Evolutionary conservation across 2,113 vertebrate species (phyloP), one percentile per base, ranked within the genome.

Genomic region (Amazona guildingii): DNA sequence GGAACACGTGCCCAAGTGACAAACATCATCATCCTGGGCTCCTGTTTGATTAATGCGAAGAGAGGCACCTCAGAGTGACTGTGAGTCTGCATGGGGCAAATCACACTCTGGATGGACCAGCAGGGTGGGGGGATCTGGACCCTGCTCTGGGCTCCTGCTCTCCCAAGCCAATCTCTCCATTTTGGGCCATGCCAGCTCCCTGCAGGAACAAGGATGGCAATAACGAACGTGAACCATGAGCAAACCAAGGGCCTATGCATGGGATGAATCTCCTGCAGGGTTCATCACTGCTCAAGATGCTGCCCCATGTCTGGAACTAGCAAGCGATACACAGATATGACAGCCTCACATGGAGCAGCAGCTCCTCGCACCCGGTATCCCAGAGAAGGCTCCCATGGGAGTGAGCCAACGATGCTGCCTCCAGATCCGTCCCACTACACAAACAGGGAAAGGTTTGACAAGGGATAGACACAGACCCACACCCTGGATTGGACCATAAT

Each of bases 321-420:
- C 59, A 33, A 51, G n/a, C 2, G 6, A 20, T 0, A 5, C 27
- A 37, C n/a, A 37, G 4, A 18, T 2, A 9, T 4, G 6, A 37
- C 16, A n/a, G 8, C 59, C 41, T 28, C 0, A 1, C 86, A n/a
- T 0, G 2, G 28, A 68, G 75, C 79, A 15, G 44, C 0, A 4
- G 5, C 31, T 84, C 43, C 73, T 55, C 0, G 0, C 4, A 7
- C 59, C 55, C 5, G 2, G 14, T 6, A 29, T 27, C 74, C 31
- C 1, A 2, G 33, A 86, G 31, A 2, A 37, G 46, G 14, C 29
- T 68, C 37, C 84, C 1, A 0, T 17, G 31, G 46, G 55, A 82
- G 2, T 3, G 0, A 63, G 75, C 13, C 7, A 39, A 25, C 1
- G 3, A 1, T 3, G 7, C 59, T 66, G 77, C 84, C 43, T 17